Percentiles rank a stretch among this genome's conserved stretches.
phyloP scores from a whole-genome alignment of 2,888 invertebrate genomes.

The Philereme transversata region DNA sequence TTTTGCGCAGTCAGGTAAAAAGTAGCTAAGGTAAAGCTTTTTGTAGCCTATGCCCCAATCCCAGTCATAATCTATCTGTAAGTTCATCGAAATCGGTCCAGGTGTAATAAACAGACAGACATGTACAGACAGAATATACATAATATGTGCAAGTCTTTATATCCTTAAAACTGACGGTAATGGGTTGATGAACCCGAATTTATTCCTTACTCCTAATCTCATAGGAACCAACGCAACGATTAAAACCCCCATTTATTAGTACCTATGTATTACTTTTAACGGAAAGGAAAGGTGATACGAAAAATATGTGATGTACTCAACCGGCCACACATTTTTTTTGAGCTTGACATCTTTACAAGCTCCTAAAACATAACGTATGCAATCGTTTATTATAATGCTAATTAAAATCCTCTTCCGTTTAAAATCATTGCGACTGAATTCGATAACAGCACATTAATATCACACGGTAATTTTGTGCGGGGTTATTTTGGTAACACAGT shows the following conservation, averaged over 20 bases:
- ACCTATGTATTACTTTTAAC: neutral
- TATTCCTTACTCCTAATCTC: neutral
- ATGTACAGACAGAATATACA: too few relatives aligned
- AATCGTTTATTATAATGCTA: constrained; percentile 9
- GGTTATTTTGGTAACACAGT: constrained; percentile 79
- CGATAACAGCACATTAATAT: constrained; percentile 45
- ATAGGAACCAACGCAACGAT: neutral
- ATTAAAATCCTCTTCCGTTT: constrained; percentile 16
- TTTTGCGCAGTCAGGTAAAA: too few relatives aligned
- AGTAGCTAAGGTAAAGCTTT: too few relatives aligned
- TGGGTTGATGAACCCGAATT: neutral
- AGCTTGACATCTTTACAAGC: constrained; percentile 8
- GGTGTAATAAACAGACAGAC: too few relatives aligned
- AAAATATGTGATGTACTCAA: constrained; percentile 5
- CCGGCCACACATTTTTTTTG: neutral
- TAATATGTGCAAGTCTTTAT: too few relatives aligned
- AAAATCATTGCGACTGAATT: constrained; percentile 28
- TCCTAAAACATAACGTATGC: constrained; percentile 3
- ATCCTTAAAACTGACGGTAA: too few relatives aligned
- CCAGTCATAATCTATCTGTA: too few relatives aligned
- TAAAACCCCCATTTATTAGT: neutral
- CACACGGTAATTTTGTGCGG: constrained; percentile 49
- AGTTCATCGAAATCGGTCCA: too few relatives aligned
- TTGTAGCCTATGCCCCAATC: too few relatives aligned
- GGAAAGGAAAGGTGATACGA: neutral